Percentiles rank a stretch among this genome's conserved stretches.
Evolutionary conservation across 2,797 vertebrate genomes (phyloP).

Genomic region (Pseudochromis fuscus): DNA sequence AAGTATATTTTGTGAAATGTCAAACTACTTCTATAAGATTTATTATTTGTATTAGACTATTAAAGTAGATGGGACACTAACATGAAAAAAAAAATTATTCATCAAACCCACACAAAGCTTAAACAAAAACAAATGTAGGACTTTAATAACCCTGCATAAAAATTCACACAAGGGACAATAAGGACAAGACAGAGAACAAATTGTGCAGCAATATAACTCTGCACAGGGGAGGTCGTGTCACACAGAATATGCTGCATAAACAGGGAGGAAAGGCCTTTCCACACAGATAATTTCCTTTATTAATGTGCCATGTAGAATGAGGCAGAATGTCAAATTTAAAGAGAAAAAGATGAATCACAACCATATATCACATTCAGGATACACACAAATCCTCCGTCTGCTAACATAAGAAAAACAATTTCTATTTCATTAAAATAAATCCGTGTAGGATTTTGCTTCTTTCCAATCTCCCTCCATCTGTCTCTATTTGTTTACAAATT

Average conservation of each 20-base stretch:
- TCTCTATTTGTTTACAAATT: conserved; percentile 33
- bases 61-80: neutral
- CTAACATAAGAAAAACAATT: conserved; percentile 23
- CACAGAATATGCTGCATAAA: neutral
- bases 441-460: conserved; percentile 16
- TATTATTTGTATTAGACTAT: neutral
- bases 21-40: neutral
- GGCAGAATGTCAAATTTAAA: conserved; percentile 14
- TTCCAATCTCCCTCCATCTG: neutral
- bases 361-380: conserved; percentile 11
- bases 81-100: neutral
- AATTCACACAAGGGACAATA: neutral
- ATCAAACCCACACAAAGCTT: neutral
- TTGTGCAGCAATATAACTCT: conserved; percentile 1
- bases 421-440: conserved; percentile 41
- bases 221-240: conserved; percentile 6
- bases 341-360: conserved; percentile 8
- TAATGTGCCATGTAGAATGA: conserved; percentile 1
- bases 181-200: conserved; percentile 9
- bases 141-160: neutral
- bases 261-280: neutral
- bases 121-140: neutral
- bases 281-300: conserved; percentile 14
- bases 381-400: conserved; percentile 15
- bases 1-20: neutral